Conservation (phyloP, 1,140 invertebrate species). For the Aphelenchoides besseyi region DNA sequence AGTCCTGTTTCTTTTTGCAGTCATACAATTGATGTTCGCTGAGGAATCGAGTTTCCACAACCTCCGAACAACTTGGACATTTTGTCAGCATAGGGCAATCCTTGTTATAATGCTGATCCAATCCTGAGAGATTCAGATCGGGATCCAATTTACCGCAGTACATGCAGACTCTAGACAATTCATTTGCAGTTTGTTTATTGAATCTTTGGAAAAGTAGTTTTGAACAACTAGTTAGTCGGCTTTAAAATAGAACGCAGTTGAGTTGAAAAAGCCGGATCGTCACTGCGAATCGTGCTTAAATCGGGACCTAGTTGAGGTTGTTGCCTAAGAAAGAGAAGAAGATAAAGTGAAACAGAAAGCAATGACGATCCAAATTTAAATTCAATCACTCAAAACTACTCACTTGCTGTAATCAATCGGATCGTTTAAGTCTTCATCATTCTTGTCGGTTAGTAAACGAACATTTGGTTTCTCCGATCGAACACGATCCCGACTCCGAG, state of each 20-base stretch:
- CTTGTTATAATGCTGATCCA: conserved; percentile 28
- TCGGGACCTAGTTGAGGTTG: background rate
- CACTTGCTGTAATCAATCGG: conserved; percentile 7
- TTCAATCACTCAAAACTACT: conserved; percentile 1
- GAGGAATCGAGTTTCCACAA: conserved; percentile 19
- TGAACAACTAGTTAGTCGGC: background rate
- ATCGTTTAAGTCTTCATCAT: background rate
- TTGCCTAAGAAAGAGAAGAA: background rate
- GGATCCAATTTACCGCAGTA: conserved; percentile 22
- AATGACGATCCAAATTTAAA: background rate
- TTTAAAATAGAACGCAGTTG: background rate
- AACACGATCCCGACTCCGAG: background rate
- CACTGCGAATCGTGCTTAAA: background rate
- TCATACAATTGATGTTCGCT: conserved; percentile 1
- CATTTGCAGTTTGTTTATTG: background rate
- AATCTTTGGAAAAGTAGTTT: background rate
- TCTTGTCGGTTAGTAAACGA: background rate
- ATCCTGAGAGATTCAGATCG: conserved; percentile 7
- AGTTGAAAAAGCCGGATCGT: background rate
- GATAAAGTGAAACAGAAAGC: background rate
- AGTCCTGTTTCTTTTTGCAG: conserved; percentile 3
- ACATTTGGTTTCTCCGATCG: background rate
- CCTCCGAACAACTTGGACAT: conserved; percentile 24
- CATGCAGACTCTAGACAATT: conserved; percentile 23
- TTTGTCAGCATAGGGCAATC: conserved; percentile 24